phyloP scores from a whole-genome alignment of 2,888 invertebrate species.

The Muscina levida region DNA sequence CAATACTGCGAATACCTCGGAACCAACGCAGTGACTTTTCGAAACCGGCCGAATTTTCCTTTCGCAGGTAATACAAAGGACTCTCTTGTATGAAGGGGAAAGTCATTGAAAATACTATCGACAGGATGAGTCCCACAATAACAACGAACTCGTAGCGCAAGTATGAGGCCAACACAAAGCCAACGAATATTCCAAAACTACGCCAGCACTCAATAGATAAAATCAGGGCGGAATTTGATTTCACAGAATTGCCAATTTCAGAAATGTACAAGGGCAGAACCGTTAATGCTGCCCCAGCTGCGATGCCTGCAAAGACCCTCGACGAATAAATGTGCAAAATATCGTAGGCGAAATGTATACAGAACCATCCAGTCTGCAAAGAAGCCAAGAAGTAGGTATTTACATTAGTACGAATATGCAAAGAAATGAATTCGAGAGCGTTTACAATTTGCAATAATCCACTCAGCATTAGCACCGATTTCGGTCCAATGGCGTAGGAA shows the following conservation, averaged over 20 bases:
- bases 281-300: conserved; percentile 73
- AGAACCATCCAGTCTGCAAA: conserved; percentile 74
- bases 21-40: conserved; percentile 78
- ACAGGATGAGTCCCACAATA: conserved; percentile 70
- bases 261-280: conserved; percentile 75
- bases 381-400: background rate
- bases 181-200: conserved; percentile 73
- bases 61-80: conserved; percentile 73
- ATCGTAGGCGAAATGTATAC: conserved; percentile 75
- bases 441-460: conserved; percentile 77
- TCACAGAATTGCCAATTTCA: conserved; percentile 73
- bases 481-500: conserved; percentile 73
- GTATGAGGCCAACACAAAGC: conserved; percentile 71
- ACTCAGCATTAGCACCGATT: conserved; percentile 71
- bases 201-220: conserved; percentile 72
- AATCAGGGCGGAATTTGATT: conserved; percentile 70
- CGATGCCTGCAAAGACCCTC: conserved; percentile 73
- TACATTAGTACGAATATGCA: background rate
- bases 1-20: conserved; percentile 75
- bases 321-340: conserved; percentile 75
- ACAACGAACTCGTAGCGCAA: conserved; percentile 70
- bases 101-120: conserved; percentile 72
- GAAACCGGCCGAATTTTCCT: conserved; percentile 69
- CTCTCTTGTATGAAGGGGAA: conserved; percentile 78
- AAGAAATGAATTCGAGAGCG: background rate